These are phyloP conservation scores for Eumacrocentrus americanus DNA, from an alignment of 2,888 invertebrate genomes.

Conservation along the genomic window DNA sequence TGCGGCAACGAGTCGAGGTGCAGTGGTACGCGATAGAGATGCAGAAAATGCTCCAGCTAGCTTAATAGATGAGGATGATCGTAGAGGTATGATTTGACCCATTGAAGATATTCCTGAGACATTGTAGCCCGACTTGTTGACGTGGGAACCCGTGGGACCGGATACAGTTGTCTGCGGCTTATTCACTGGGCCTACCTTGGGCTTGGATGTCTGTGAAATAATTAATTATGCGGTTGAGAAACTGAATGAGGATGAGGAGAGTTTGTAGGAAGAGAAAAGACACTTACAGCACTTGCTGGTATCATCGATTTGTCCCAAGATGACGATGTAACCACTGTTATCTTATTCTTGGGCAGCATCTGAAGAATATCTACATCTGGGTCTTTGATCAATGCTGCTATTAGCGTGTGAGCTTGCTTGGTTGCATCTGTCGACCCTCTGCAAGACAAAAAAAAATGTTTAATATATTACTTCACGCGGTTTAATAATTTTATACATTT, in stretches of 20 bases:
- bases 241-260: neutral
- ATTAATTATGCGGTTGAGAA: slow-evolving; percentile 10
- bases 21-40: slow-evolving; percentile 58
- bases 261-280: neutral
- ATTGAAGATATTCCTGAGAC: slow-evolving; percentile 46
- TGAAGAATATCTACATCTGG: slow-evolving; percentile 90
- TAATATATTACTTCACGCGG: no score
- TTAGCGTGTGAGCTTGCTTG: slow-evolving; percentile 89
- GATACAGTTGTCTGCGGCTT: slow-evolving; percentile 48
- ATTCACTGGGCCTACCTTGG: slow-evolving; percentile 53
- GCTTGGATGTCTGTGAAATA: slow-evolving; percentile 51
- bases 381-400: slow-evolving; percentile 91
- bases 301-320: slow-evolving; percentile 67
- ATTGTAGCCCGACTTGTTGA: slow-evolving; percentile 36
- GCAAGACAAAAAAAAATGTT: slow-evolving; percentile 39
- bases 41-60: slow-evolving; percentile 54
- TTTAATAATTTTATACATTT: neutral
- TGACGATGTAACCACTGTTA: slow-evolving; percentile 65
- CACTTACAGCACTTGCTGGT: slow-evolving; percentile 60
- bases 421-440: slow-evolving; percentile 91
- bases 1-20: slow-evolving; percentile 66
- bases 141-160: slow-evolving; percentile 28
- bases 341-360: slow-evolving; percentile 75
- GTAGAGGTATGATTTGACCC: slow-evolving; percentile 54
- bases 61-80: slow-evolving; percentile 56